Conservation (phyloP, 2,113 vertebrate species). For the Platycercus adscitus region DNA sequence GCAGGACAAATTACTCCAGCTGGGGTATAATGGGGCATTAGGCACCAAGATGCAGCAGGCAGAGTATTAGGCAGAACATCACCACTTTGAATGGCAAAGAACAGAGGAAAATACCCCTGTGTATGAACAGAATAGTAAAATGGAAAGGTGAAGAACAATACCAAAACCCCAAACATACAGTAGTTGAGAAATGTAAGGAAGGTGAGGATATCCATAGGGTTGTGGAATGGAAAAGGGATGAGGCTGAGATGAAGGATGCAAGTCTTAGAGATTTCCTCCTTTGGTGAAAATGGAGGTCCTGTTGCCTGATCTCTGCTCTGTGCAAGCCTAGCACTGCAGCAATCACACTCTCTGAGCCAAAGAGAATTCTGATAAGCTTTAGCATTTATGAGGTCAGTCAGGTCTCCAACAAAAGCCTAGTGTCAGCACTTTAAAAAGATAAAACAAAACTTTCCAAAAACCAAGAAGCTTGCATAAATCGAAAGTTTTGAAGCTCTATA, state of each 20-base stretch:
- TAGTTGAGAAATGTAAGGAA: neutral
- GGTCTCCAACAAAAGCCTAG: neutral
- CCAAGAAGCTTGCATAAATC: neutral
- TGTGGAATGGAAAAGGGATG: neutral
- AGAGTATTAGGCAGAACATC: neutral
- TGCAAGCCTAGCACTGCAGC: no score
- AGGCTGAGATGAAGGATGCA: neutral
- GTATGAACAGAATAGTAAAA: neutral
- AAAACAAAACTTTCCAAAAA: neutral
- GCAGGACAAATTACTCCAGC: neutral
- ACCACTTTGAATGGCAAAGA: neutral
- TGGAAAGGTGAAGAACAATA: neutral
- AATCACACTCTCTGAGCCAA: neutral
- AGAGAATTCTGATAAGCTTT: neutral
- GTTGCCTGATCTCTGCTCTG: neutral
- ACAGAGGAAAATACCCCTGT: neutral
- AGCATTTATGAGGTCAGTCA: neutral
- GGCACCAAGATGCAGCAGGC: neutral
- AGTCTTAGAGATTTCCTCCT: neutral
- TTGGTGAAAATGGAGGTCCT: neutral
- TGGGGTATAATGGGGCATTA: neutral
- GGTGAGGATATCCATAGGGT: rapidly evolving
- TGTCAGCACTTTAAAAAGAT: neutral
- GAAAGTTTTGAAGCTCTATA: neutral
- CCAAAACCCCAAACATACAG: rapidly evolving